Base-by-base conservation (phyloP, 1,140 invertebrate species). In the Brachionus paranguensis region DNA sequence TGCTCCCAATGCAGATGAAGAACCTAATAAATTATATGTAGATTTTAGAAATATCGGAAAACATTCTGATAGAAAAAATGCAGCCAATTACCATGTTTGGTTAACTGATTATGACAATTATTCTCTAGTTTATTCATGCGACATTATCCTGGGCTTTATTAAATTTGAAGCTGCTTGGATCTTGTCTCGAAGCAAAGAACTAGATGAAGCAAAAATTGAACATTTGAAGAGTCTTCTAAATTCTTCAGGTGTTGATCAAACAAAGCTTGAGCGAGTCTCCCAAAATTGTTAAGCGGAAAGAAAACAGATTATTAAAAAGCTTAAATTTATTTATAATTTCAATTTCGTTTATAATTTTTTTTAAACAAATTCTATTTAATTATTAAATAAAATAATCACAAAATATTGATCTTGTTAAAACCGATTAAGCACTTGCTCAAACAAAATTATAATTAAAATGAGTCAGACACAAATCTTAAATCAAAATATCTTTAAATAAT, bases 61-160 rank as follows among this genome's bases (percentile, higher is more conserved):
- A 76, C 43, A 50, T 50, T 76, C 72, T 37, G 41, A 76, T 10
- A 24, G 68, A 72, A 72, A 72, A 17, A 72, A 72, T 43, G 33
- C 29, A 41, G 68, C 68, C 41, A 72, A 72, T 72, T 72, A 72
- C 37, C 68, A 76, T 76, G 43, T 76, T 27, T 76, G 72, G 72
- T 17, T 20, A 76, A 76, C 72, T 27, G 72, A 76, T 50, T 76
- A 76, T 76, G 27, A 76, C 27, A 76, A 24, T 12, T 76, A 50
- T 76, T 47, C 72, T 37, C 24, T 76, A 27, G 72, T 76, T 27
- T 76, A 76, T 76, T 76, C 72, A 50, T 76, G 72, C 29, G 14
- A 12, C 11, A 37, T 29, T 76, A 47, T 37, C 20, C 3, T 24
- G 1, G 45, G 72, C 24, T 47, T 76, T 53, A 29, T 76, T 76